These are phyloP conservation scores for Ciconia maguari DNA, from an alignment of 2,113 vertebrate genomes.

Conservation along the genomic window DNA sequence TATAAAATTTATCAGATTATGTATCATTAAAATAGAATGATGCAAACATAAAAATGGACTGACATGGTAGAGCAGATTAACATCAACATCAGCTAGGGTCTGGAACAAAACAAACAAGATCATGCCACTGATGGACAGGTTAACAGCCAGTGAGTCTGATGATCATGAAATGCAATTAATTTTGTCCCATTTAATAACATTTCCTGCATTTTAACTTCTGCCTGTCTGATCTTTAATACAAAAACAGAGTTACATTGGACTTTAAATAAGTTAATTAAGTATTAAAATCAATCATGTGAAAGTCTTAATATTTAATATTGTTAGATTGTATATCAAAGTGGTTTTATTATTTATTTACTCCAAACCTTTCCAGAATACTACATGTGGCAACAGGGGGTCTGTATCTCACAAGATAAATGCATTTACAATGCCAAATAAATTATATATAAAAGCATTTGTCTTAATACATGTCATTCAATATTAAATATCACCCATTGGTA, in stretches of 20 bases:
- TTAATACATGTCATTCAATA: conserved; percentile 85
- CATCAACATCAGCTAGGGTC: conserved; percentile 7
- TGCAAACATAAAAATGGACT: conserved; percentile 18
- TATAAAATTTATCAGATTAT: conserved; percentile 47
- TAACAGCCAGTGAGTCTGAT: conserved; percentile 19
- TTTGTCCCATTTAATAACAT: conserved; percentile 63
- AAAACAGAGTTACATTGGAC: conserved; percentile 66
- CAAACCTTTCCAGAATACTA: conserved; percentile 80
- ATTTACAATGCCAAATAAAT: conserved; percentile 84
- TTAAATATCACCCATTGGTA: conserved; percentile 81
- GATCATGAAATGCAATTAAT: conserved; percentile 58
- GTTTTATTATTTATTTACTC: conserved; percentile 88
- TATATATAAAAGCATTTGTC: conserved; percentile 86
- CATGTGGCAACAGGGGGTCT: conserved; percentile 80
- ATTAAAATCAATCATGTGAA: conserved; percentile 83
- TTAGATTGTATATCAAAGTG: conserved; percentile 83
- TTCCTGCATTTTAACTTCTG: conserved; percentile 55
- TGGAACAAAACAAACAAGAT: conserved; percentile 41
- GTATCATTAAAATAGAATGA: conserved; percentile 62
- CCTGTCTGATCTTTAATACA: conserved; percentile 64
- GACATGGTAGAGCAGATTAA: conserved; percentile 14
- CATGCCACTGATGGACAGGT: conserved; percentile 46
- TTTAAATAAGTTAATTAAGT: conserved; percentile 82
- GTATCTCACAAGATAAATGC: conserved; percentile 81
- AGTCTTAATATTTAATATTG: conserved; percentile 87